These are phyloP conservation scores for Palaemon carinicauda DNA, from an alignment of 1,140 invertebrate genomes.

Conservation along the genomic window DNA sequence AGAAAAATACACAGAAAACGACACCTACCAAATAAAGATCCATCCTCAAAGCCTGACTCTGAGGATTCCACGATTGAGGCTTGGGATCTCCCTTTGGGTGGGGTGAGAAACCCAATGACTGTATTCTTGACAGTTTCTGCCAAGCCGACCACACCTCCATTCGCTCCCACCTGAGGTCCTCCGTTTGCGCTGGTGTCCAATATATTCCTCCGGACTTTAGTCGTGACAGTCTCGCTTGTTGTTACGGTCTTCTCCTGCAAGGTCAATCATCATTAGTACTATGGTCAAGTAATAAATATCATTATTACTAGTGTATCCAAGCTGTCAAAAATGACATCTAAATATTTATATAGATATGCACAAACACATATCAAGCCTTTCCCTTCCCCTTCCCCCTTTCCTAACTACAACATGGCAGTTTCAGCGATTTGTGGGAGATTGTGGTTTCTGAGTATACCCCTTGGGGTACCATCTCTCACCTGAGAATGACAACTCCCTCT, in stretches of 20 bases:
- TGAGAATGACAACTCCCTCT: no score
- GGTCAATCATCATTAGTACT: background rate
- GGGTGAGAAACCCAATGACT: conserved; percentile 35
- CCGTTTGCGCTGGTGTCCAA: background rate
- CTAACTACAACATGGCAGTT: no score
- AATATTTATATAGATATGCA: no score
- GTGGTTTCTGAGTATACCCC: no score
- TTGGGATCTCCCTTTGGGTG: background rate
- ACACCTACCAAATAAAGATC: conserved; percentile 17
- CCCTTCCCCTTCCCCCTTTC: no score
- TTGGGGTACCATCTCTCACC: no score
- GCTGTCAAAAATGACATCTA: no score
- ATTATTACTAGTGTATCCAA: no score
- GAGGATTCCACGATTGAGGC: conserved; percentile 38
- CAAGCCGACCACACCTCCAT: conserved; percentile 27
- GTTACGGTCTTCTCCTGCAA: background rate
- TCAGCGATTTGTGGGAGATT: no score
- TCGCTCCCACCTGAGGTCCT: background rate
- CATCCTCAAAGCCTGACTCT: conserved; percentile 44
- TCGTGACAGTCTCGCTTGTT: background rate
- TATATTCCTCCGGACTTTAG: background rate
- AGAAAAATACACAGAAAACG: background rate
- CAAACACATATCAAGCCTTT: no score
- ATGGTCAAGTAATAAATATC: no score
- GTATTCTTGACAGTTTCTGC: conserved; percentile 29